These are phyloP conservation scores for Steinernema carpocapsae DNA, from an alignment of 2,888 invertebrate species.

Conservation along the genomic window DNA sequence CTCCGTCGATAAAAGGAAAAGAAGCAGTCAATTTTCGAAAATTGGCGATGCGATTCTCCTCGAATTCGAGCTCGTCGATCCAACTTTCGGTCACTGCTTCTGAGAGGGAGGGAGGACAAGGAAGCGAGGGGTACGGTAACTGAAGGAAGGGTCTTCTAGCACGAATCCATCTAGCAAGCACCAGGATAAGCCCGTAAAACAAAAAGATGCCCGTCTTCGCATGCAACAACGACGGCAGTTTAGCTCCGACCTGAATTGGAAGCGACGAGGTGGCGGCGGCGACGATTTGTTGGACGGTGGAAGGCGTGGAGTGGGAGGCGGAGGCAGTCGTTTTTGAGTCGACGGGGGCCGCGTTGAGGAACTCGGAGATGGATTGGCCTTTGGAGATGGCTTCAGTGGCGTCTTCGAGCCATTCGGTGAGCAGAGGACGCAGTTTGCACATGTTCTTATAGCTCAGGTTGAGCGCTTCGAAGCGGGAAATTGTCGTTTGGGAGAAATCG, in stretches of 20 bases:
- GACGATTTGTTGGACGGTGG: constrained; percentile 9
- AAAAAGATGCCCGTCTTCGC: constrained; percentile 28
- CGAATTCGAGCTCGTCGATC: constrained; percentile 23
- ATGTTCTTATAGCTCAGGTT: constrained; percentile 99
- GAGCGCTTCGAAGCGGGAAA: constrained; percentile 92
- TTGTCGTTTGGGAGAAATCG: constrained; percentile 98
- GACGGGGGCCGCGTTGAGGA: constrained; percentile 34
- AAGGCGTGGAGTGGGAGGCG: not conserved
- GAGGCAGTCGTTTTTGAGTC: not conserved
- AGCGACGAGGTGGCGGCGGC: not conserved
- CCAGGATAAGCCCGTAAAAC: constrained; percentile 32
- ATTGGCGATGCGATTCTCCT: not conserved
- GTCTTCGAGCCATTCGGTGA: constrained; percentile 70
- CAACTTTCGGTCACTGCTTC: constrained; percentile 21
- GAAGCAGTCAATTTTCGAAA: constrained; percentile 2
- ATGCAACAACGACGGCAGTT: not conserved
- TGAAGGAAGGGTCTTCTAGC: constrained; percentile 6
- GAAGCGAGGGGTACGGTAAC: not conserved
- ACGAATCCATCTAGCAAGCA: constrained; percentile 33
- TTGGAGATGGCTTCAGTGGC: constrained; percentile 23
- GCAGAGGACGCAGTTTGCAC: constrained; percentile 96
- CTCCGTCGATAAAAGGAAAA: constrained; percentile 17
- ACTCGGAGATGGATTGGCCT: constrained; percentile 26
- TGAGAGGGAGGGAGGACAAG: not conserved
- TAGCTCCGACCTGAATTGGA: constrained; percentile 21